Base-by-base conservation (phyloP, 2,888 invertebrate species). In the Augiades crinisus region DNA sequence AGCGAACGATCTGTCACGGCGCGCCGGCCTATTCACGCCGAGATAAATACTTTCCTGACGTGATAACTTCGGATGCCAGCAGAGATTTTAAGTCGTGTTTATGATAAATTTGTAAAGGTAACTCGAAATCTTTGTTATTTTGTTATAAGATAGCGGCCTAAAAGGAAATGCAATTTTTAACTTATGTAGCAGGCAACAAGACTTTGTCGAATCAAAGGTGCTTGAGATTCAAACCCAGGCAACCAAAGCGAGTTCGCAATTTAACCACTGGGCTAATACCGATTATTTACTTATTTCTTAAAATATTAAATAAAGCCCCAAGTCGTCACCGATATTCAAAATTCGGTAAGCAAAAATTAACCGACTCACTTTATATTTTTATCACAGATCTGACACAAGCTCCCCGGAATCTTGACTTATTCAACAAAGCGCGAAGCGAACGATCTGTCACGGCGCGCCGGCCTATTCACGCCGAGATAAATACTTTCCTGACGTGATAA, bases 381-480 rank as follows among this genome's bases (percentile, higher is more conserved):
- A 38, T 38, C 41, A 30, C 10, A 30, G 13, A 49, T 49, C 33
- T 49, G 49, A 41, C 49, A 49, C 21, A 8, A 24, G 34, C 31
- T 49, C 14, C 10, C 21, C 2, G 17, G 33, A 65, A 68, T 66
- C 72, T 66, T 67, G 24, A 24, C 10, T 10, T 79, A 78, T 75
- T 78, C 72, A 78, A 78, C 79, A 77, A 74, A 80, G 78, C 72
- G 72, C 62, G 68, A 66, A 67, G 53, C 53, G 63, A 64, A 68
- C 73, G 70, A 81, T 83, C 78, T 76, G 81, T 83, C 82, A 81
- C 75, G 72, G 78, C 77, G 78, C 56, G 60, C 56, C 56, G 54
- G 69, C 65, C 75, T 70, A 75, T 79, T 81, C 76, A 75, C 67
- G 66, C 64, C 62, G 72, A 76, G 75, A 80, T 78, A 80, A 81